Evolutionary conservation across 2,888 invertebrate species (phyloP), one percentile per base, ranked within the genome.

Genomic region (Clitarchus hookeri): DNA sequence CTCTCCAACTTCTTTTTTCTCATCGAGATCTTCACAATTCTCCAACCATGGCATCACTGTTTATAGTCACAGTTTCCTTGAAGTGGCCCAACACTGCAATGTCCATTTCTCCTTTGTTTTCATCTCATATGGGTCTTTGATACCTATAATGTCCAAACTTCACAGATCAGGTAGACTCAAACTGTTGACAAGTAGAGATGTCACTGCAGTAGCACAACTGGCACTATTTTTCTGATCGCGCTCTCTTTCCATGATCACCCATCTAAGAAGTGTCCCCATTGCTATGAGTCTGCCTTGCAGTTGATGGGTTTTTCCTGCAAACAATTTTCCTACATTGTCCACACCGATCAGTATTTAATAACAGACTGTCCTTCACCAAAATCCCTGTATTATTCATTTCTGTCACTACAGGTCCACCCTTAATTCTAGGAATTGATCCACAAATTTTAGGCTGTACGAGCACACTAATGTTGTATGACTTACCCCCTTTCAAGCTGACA

Each of bases 391-490:
- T 27, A 6, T 23, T 82, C 8, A 82, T 13, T 36, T 82, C 27
- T 11, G 3, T n/a, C 13, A 82, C 19, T 25, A 16, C 13, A 19
- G 27, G 27, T 19, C 44, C 44, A 36, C 9, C n/a, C 25, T 44
- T 27, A 82, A 82, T 44, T 27, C 82, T 82, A n/a, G 25, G 36
- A 36, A 82, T 82, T 27, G 82, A 82, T 11, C 82, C 36, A 82
- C 82, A 82, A 82, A 82, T 36, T 13, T 44, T 44, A 23, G 9
- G 27, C 23, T 82, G 82, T 0, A 9, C 36, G 13, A 82, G 25
- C 36, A 82, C 36, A 3, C n/a, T 13, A 26, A 82, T 36, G 36
- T 82, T 36, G 44, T 36, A 82, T 13, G 44, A 82, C 19, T 27
- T 8, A 36, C n/a, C 36, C 8, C 44, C 82, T 13, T 13, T 82